A percentile compares a stretch with the other conserved stretches of the same genome.
Evolutionary conservation across 35 echinoderm and acorn worm species (phyloP).

Genomic region (Eucidaris tribuloides): DNA sequence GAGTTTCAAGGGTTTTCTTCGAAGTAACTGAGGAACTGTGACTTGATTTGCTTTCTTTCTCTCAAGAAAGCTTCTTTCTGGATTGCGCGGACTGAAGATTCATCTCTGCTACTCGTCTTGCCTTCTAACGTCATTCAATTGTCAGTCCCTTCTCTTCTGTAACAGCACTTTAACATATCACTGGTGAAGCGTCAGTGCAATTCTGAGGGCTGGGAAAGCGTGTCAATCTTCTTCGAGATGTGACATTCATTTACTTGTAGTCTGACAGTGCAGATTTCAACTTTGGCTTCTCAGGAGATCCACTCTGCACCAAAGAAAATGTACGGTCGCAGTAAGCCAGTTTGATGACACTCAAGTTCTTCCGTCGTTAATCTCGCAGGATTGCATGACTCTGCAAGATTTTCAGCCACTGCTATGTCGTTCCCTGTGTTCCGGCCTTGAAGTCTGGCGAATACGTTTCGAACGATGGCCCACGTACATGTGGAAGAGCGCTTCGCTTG

Average conservation of each 20-base stretch:
- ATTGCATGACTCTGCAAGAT: constrained; percentile 38
- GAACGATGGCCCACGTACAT: constrained; percentile 32
- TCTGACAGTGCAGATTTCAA: background rate
- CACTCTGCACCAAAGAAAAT: constrained; percentile 18
- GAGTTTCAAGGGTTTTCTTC: background rate
- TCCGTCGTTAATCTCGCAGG: background rate
- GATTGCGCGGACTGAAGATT: background rate
- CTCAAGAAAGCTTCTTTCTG: background rate
- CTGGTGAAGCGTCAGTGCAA: too few relatives aligned
- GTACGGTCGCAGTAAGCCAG: constrained; percentile 42
- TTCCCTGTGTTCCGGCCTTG: constrained; percentile 14
- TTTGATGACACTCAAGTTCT: background rate
- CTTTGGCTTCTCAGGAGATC: background rate
- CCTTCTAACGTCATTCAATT: background rate
- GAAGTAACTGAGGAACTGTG: background rate
- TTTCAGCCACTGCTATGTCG: background rate
- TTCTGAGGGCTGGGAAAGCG: constrained; percentile 18
- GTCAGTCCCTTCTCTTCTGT: background rate
- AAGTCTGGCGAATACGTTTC: background rate
- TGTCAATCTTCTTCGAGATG: background rate
- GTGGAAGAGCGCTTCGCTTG: constrained; percentile 24
- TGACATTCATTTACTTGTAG: background rate
- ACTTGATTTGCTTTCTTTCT: background rate
- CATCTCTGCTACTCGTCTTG: background rate
- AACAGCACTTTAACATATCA: background rate